Percentiles rank a stretch among this genome's conserved stretches.
These are phyloP conservation scores for Vandiemenella viatica DNA, from an alignment of 2,888 invertebrate genomes.

Conservation along the genomic window DNA sequence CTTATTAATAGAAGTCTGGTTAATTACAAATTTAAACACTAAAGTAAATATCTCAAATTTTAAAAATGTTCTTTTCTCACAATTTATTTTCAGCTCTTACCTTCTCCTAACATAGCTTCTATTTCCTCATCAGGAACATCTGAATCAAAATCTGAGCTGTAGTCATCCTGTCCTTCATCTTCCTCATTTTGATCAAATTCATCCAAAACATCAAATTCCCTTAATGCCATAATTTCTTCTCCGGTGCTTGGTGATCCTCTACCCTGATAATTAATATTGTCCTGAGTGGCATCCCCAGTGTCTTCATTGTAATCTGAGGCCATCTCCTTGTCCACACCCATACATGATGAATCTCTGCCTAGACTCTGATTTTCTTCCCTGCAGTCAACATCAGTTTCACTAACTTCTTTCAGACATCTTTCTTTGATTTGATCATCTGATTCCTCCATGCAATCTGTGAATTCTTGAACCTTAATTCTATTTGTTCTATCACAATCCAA, in stretches of 20 bases:
- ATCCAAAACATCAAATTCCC: slow-evolving; percentile 49
- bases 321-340: not conserved
- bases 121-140: slow-evolving; percentile 69
- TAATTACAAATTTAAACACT: not conserved
- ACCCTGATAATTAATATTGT: not conserved
- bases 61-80: not conserved
- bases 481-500: too few species aligned
- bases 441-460: too few species aligned
- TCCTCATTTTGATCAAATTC: slow-evolving; percentile 37
- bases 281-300: not conserved
- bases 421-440: too few species aligned
- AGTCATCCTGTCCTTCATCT: slow-evolving; percentile 20
- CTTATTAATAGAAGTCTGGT: not conserved
- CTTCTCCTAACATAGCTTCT: slow-evolving; percentile 71
- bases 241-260: not conserved
- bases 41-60: not conserved
- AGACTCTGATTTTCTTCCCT: too few species aligned
- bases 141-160: slow-evolving; percentile 32
- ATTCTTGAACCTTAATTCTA: too few species aligned
- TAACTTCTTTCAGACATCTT: too few species aligned
- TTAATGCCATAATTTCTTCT: slow-evolving; percentile 19
- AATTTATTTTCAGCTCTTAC: slow-evolving; percentile 17
- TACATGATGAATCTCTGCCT: too few species aligned
- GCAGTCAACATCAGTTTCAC: too few species aligned
- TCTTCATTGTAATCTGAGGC: slow-evolving; percentile 4